Evolutionary conservation across 2,888 invertebrate genomes (phyloP).

Genomic region (Psylliodes chrysocephalus): DNA sequence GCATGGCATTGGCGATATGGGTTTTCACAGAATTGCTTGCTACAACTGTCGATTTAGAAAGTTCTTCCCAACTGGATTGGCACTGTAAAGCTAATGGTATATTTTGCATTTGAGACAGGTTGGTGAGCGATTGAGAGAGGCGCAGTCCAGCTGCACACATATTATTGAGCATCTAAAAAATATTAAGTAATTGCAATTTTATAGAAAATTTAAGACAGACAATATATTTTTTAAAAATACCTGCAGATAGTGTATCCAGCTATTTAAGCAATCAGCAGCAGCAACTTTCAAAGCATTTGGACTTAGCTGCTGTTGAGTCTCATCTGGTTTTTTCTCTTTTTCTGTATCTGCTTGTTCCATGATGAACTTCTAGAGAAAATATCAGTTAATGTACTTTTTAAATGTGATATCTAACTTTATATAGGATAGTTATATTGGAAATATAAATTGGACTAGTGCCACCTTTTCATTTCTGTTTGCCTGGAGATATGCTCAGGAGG

Average conservation of each 20-base stretch:
- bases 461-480: too few species aligned
- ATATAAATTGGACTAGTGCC: too few species aligned
- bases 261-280: conserved; percentile 63
- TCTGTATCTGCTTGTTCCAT: conserved; percentile 46
- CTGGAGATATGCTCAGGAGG: too few species aligned
- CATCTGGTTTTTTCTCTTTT: conserved; percentile 47
- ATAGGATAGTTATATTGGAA: too few species aligned
- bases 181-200: neutral
- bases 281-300: conserved; percentile 64
- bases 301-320: conserved; percentile 58
- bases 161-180: conserved; percentile 71
- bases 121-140: conserved; percentile 70
- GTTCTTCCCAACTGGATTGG: conserved; percentile 72
- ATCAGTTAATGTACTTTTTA: too few species aligned
- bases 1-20: conserved; percentile 71
- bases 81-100: conserved; percentile 63
- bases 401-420: too few species aligned
- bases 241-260: conserved; percentile 64
- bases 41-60: conserved; percentile 70
- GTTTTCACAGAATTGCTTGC: conserved; percentile 74
- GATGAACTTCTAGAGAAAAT: neutral
- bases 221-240: too few species aligned
- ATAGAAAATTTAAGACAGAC: too few species aligned
- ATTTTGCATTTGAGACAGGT: conserved; percentile 68
- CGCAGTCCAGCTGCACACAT: conserved; percentile 73